Percentiles rank a stretch among this genome's conserved stretches.
Evolutionary conservation across 53 echinoderm and acorn worm species (phyloP).

Genomic region (Mesocentrotus franciscanus): DNA sequence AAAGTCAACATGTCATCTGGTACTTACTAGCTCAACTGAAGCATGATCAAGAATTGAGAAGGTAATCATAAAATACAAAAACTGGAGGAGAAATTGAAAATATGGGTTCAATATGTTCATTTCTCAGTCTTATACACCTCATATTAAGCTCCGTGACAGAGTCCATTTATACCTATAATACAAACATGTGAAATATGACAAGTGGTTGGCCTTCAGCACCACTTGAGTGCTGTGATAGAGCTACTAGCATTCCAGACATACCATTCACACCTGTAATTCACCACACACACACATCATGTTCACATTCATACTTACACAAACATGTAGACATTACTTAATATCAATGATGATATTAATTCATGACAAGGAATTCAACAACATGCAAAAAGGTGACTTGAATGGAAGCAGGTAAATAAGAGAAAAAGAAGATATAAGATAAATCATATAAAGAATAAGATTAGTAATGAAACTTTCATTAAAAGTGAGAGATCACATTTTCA

Average conservation of each 20-base stretch:
- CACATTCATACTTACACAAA: not conserved
- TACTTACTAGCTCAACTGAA: slow-evolving; percentile 11
- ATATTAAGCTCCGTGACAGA: not conserved
- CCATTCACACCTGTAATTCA: slow-evolving; percentile 49
- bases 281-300: not conserved
- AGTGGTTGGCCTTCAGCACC: slow-evolving; percentile 51
- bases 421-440: too few species aligned
- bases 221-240: not conserved
- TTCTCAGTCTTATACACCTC: not conserved
- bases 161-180: not conserved
- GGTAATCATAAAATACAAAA: not conserved
- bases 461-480: not conserved
- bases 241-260: slow-evolving; percentile 36
- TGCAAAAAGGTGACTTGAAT: too few species aligned
- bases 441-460: too few species aligned
- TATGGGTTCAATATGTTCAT: slow-evolving; percentile 22
- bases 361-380: too few species aligned
- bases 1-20: slow-evolving; percentile 40
- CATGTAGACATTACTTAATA: too few species aligned
- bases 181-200: slow-evolving; percentile 66
- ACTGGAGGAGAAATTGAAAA: not conserved
- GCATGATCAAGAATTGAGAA: slow-evolving; percentile 4
- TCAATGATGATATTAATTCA: too few species aligned
- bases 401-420: too few species aligned
- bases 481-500: too few species aligned